These are phyloP conservation scores for Hypocryptadius cinnamomeus DNA, from an alignment of 2,113 vertebrate species.

Conservation along the genomic window DNA sequence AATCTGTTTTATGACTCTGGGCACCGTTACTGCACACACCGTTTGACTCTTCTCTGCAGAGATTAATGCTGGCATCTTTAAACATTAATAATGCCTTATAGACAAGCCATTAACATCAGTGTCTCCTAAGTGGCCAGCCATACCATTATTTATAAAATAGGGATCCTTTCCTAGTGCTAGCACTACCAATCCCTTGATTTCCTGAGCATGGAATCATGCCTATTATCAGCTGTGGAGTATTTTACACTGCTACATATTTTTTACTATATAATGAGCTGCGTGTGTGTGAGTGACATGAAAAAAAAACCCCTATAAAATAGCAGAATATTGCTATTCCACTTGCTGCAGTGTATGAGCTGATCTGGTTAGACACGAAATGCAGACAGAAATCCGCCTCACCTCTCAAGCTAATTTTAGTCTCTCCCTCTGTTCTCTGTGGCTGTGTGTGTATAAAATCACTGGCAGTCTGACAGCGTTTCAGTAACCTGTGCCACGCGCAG, in stretches of 20 bases:
- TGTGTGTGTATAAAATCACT: conserved; percentile 35
- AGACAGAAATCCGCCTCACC: conserved; percentile 55
- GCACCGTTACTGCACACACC: neutral
- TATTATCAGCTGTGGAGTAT: neutral
- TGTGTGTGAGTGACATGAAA: neutral
- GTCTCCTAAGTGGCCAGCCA: conserved; percentile 7
- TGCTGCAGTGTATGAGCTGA: conserved; percentile 29
- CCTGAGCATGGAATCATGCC: neutral
- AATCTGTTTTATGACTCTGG: neutral
- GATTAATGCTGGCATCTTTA: neutral
- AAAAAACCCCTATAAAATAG: neutral
- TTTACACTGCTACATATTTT: neutral
- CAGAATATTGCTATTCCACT: neutral
- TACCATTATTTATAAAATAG: conserved; percentile 34
- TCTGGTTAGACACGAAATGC: conserved; percentile 11
- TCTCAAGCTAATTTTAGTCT: conserved; percentile 59
- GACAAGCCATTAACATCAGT: conserved; percentile 5
- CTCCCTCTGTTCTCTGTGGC: conserved; percentile 39
- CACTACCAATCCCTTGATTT: neutral
- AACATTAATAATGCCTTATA: neutral
- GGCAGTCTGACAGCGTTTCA: conserved; percentile 21
- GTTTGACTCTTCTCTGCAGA: neutral
- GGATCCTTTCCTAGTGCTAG: neutral
- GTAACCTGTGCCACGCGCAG: conserved; percentile 18
- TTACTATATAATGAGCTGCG: neutral